Percentiles rank a stretch among this genome's conserved stretches.
Conservation (phyloP, 37 sponge, comb jelly and placozoan genomes). For the Hexactinellida sp. region DNA sequence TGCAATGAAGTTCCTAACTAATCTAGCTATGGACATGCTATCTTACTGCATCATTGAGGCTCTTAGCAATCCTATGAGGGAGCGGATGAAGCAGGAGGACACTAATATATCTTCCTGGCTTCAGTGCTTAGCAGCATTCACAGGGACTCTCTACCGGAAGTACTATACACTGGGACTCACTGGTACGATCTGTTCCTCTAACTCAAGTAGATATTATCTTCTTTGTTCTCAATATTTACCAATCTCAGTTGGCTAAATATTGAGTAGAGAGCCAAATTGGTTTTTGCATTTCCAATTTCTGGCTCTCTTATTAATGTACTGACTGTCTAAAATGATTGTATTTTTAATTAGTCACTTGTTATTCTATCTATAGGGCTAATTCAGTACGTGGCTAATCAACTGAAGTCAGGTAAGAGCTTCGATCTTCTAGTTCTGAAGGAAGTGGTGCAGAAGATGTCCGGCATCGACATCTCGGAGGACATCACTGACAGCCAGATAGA, state of each 20-base stretch:
- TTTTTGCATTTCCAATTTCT: too few species aligned
- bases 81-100: slow-evolving; percentile 84
- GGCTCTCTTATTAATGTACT: too few species aligned
- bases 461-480: slow-evolving; percentile 80
- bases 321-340: too few species aligned
- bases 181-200: neutral
- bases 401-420: slow-evolving; percentile 93
- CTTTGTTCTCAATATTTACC: too few species aligned
- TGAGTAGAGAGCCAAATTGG: too few species aligned
- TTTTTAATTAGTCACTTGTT: too few species aligned
- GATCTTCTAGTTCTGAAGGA: slow-evolving; percentile 91
- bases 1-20: slow-evolving; percentile 82
- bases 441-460: slow-evolving; percentile 89
- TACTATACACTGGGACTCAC: slow-evolving; percentile 31
- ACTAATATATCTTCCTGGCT: slow-evolving; percentile 91
- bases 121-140: slow-evolving; percentile 83
- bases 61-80: slow-evolving; percentile 76
- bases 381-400: slow-evolving; percentile 93
- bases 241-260: too few species aligned
- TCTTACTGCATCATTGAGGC: slow-evolving; percentile 93
- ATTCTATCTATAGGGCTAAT: slow-evolving; percentile 71
- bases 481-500: slow-evolving; percentile 75
- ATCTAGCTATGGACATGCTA: slow-evolving; percentile 69
- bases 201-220: too few species aligned
- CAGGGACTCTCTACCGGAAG: slow-evolving; percentile 85